A percentile compares a stretch with the other conserved stretches of the same genome.
Evolutionary conservation across 2,113 vertebrate genomes (phyloP).

Genomic region (Periophthalmodon schlosseri): DNA sequence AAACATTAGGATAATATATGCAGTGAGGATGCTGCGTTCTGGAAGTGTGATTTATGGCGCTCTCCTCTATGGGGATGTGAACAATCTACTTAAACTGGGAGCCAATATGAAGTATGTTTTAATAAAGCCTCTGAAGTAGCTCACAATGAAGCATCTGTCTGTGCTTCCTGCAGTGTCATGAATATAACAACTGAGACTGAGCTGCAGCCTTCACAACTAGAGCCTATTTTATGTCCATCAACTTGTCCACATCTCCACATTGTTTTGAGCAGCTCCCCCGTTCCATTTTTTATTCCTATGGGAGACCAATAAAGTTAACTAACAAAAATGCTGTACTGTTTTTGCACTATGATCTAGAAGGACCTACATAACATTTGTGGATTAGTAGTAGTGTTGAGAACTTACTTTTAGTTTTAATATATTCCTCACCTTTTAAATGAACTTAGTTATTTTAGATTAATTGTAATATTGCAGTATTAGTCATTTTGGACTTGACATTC

Average conservation of each 20-base stretch:
- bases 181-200: constrained; percentile 40
- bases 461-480: no score
- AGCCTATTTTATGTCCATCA: constrained; percentile 47
- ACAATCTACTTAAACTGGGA: constrained; percentile 60
- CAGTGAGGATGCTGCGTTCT: constrained; percentile 40
- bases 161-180: constrained; percentile 32
- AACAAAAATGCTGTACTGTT: not conserved
- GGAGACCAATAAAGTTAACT: no score
- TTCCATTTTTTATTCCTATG: no score
- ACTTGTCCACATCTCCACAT: constrained; percentile 4
- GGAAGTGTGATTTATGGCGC: constrained; percentile 65
- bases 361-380: constrained; percentile 49
- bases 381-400: constrained; percentile 8
- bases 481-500: no score
- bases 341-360: constrained; percentile 47
- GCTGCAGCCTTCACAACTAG: constrained; percentile 1
- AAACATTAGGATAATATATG: constrained; percentile 67
- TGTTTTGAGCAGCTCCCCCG: no score
- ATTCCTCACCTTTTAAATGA: no score
- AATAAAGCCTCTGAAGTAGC: constrained; percentile 64
- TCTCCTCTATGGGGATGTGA: constrained; percentile 53
- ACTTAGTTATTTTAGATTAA: no score
- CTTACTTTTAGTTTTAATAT: no score
- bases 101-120: constrained; percentile 69
- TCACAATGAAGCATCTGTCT: constrained; percentile 36